Base-by-base conservation (phyloP, 2,888 invertebrate genomes). In the Drosophila affinis region DNA sequence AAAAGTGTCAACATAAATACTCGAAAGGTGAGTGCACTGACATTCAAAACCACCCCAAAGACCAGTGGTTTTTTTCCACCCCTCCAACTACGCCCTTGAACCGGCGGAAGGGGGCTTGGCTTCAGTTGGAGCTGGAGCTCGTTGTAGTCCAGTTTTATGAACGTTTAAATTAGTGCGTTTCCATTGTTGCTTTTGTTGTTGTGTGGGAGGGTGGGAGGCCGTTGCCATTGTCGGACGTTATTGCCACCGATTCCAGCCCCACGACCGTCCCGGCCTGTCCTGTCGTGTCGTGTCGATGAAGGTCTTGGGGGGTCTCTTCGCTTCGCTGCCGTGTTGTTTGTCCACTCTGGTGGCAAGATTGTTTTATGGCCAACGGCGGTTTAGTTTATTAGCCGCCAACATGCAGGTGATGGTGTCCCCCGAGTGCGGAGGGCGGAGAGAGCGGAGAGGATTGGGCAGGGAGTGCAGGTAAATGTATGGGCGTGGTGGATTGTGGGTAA, bases 321-420 rank as follows among this genome's bases (percentile, higher is more conserved):
- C 39, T n/a, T n/a, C 7, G 39, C 39, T 39, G 39, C 39, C 76
- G 77, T 75, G 72, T 56, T 70, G 68, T 62, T 59, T 73, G 87
- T 78, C 70, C 83, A 72, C 68, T 65, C 65, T 56, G 57, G 69
- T 24, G 17, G 68, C 53, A 87, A 81, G 81, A 81, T 81, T 84
- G 85, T 67, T 81, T 84, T 87, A 82, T 77, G 79, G 72, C 82
- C 86, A 82, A 77, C 67, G 72, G 88, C 73, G 70, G 75, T 85
- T 85, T 77, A 71, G 79, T 87, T 82, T 87, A 82, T 82, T 85
- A 77, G 88, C 79, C 86, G 68, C 51, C 77, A 82, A 75, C 88
- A 82, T 82, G 88, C 86, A 87, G 85, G 82, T 76, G 49, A 18
- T 39, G 49, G 12, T 39, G 48, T 39, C 39, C 39, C 39, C 39